Evolutionary conservation across 2,888 invertebrate genomes (phyloP), one percentile per base, ranked within the genome.

Genomic region (Heliconius ismenius): DNA sequence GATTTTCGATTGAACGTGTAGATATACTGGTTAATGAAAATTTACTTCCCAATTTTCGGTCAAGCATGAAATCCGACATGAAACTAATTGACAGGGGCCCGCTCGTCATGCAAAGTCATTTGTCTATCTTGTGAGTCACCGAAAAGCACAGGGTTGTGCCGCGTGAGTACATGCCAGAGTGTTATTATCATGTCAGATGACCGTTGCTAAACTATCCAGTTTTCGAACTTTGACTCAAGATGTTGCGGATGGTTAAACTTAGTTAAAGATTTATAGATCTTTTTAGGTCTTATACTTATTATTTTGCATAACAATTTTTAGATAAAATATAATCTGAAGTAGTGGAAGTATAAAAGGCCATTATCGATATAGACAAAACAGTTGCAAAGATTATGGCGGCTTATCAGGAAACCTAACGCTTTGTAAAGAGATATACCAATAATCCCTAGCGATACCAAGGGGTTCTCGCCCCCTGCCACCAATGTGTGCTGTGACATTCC

Each of bases 361-460:
- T 80, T 79, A 79, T 69, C 79, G 79, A 79, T 78, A 73, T 73
- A 84, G 82, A 88, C 86, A 87, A 88, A 85, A 84, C 82, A 82
- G 78, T 84, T 84, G 84, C 88, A 82, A 88, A 91, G 90, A 91
- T 91, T 90, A 91, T 84, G 84, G 85, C 86, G 87, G 88, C 88
- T 91, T 92, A 91, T 90, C 90, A 86, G 83, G 87, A 86, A 87
- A 85, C 86, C 85, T 90, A 89, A 91, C 88, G 90, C 87, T 85
- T 85, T 87, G 88, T 90, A 87, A 91, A 90, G 87, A 88, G 90
- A 91, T 90, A 91, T 90, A 85, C 86, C 90, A 89, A 90, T 92
- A 91, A 92, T 92, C 91, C 89, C 81, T 81, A 84, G 84, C 90
- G 90, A 92, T 89, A 87, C 86, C 84, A 83, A 83, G 88, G 91